These are phyloP conservation scores for Centruroides vittatus DNA, from an alignment of 1,140 invertebrate species.

Conservation along the genomic window DNA sequence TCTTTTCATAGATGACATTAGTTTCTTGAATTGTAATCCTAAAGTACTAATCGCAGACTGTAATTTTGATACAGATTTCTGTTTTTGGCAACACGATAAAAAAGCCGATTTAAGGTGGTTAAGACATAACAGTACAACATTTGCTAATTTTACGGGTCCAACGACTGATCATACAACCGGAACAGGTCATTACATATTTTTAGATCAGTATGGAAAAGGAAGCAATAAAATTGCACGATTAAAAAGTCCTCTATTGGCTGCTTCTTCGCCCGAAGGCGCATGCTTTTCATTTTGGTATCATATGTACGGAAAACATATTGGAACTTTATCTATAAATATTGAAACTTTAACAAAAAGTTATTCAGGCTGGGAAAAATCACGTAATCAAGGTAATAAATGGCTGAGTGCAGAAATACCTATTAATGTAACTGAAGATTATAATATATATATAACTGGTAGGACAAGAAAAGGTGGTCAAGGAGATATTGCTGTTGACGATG, in stretches of 20 bases:
- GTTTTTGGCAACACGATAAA: conserved; percentile 6
- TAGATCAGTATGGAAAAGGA: conserved; percentile 2
- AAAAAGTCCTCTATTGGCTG: conserved; percentile 7
- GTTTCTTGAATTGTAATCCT: conserved; percentile 16
- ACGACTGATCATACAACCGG: conserved; percentile 17
- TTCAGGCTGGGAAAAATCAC: neutral
- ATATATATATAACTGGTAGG: neutral
- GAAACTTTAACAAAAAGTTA: neutral
- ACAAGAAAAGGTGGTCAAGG: conserved; percentile 14
- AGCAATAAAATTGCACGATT: neutral
- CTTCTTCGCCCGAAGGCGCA: neutral
- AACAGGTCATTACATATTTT: conserved; percentile 18
- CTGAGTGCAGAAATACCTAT: conserved; percentile 3
- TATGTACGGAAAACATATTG: conserved; percentile 19
- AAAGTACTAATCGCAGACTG: conserved; percentile 14
- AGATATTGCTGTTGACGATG: conserved; percentile 31
- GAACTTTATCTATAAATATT: conserved; percentile 5
- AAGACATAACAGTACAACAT: conserved; percentile 5
- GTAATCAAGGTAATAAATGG: conserved; percentile 12
- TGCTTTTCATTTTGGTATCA: conserved; percentile 22
- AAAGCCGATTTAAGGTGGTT: conserved; percentile 5
- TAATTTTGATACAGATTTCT: conserved; percentile 14
- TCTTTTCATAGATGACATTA: conserved; percentile 12
- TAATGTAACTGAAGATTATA: neutral
- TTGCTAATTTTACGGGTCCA: conserved; percentile 10